Evolutionary conservation across 2,797 vertebrate species (phyloP).

Genomic region (Lagodon rhomboides): DNA sequence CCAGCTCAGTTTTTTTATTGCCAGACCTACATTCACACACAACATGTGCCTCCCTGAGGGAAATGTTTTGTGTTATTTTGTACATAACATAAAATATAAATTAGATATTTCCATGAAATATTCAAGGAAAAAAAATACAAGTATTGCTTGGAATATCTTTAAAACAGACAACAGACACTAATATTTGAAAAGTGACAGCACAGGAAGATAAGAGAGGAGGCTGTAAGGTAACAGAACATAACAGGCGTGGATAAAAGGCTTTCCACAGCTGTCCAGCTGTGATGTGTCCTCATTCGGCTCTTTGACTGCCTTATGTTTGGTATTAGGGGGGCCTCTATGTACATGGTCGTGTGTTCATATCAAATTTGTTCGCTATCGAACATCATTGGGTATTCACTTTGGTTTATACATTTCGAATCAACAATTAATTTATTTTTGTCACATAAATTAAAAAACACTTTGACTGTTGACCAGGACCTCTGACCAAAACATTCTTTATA

Average conservation of each 20-base stretch:
- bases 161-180: neutral
- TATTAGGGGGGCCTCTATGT: no score
- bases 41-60: constrained; percentile 1
- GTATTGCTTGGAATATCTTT: neutral
- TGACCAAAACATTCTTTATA: neutral
- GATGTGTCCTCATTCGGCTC: constrained; percentile 21
- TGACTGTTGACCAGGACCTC: constrained; percentile 10
- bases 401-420: neutral
- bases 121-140: neutral
- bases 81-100: constrained; percentile 6
- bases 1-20: neutral
- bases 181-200: neutral
- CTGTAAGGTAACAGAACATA: neutral
- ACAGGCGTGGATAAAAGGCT: neutral
- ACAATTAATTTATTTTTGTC: neutral
- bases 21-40: neutral
- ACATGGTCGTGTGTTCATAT: no score
- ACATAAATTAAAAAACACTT: neutral
- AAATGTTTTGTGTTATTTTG: constrained; percentile 15
- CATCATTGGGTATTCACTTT: no score
- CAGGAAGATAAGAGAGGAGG: neutral
- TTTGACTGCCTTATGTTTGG: constrained; percentile 10
- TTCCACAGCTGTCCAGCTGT: constrained; percentile 25
- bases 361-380: no score
- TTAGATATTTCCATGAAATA: neutral